These are phyloP conservation scores for Dicyrtoma fusca DNA, from an alignment of 2,888 invertebrate genomes.

Conservation along the genomic window DNA sequence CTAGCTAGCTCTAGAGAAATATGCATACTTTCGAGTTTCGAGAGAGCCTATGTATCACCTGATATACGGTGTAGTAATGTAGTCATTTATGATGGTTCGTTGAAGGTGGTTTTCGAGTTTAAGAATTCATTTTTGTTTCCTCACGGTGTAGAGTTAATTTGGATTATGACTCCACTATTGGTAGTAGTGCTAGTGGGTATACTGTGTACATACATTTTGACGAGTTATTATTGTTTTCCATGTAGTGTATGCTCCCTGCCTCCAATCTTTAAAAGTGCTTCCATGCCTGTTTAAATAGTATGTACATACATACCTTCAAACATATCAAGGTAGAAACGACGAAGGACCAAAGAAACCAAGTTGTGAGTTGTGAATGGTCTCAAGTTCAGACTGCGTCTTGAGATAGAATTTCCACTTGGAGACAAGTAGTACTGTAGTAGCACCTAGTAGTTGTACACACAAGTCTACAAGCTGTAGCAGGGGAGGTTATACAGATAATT, in stretches of 20 bases:
- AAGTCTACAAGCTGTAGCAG: too few species aligned
- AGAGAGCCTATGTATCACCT: background rate
- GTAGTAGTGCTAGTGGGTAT: background rate
- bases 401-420: too few species aligned
- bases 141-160: conserved; percentile 7
- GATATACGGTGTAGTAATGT: background rate
- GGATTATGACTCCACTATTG: conserved; percentile 10
- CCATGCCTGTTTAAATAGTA: background rate
- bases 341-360: too few species aligned
- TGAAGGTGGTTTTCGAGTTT: background rate
- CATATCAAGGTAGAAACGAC: too few species aligned
- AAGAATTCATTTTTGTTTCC: background rate
- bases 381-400: too few species aligned
- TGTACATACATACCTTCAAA: too few species aligned
- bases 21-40: background rate
- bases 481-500: too few species aligned
- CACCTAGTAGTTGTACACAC: too few species aligned
- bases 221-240: background rate
- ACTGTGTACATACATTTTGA: background rate
- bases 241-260: background rate
- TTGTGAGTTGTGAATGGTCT: too few species aligned
- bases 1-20: background rate
- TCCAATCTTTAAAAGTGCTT: too few species aligned
- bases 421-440: too few species aligned
- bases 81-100: background rate